Conservation (phyloP, 2,888 invertebrate species). For the Vandiemenella viatica region DNA sequence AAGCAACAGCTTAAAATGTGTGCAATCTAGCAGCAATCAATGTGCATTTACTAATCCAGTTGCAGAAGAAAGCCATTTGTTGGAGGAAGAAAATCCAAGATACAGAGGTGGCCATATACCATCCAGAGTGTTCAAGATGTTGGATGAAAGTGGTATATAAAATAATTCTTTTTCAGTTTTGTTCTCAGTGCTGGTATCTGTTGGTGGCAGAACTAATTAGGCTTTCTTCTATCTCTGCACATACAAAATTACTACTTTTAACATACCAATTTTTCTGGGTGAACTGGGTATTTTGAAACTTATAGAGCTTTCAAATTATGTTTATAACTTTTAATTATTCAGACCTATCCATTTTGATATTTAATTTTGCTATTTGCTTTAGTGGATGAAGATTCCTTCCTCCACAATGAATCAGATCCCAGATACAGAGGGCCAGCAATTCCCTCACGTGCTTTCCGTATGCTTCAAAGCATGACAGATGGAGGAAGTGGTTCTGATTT, state of each 20-base stretch:
- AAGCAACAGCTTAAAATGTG: too few species aligned
- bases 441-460: slow-evolving; percentile 52
- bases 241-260: too few species aligned
- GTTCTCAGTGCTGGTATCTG: background rate
- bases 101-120: slow-evolving; percentile 30
- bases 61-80: slow-evolving; percentile 21
- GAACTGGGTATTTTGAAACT: background rate
- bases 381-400: slow-evolving; percentile 38
- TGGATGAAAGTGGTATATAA: slow-evolving; percentile 32
- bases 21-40: too few species aligned
- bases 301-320: too few species aligned
- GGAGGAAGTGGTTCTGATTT: slow-evolving; percentile 17
- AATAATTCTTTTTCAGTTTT: slow-evolving; percentile 8
- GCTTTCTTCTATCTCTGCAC: too few species aligned
- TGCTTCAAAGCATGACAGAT: slow-evolving; percentile 49
- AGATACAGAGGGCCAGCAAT: slow-evolving; percentile 46
- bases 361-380: slow-evolving; percentile 12
- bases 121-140: slow-evolving; percentile 32
- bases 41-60: too few species aligned
- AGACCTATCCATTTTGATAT: too few species aligned
- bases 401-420: slow-evolving; percentile 42
- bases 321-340: too few species aligned
- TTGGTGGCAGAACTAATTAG: too few species aligned
- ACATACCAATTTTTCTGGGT: background rate
- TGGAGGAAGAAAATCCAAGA: slow-evolving; percentile 24